These are phyloP conservation scores for Lontra canadensis DNA, from an alignment of 2,113 vertebrate genomes.

Conservation along the genomic window DNA sequence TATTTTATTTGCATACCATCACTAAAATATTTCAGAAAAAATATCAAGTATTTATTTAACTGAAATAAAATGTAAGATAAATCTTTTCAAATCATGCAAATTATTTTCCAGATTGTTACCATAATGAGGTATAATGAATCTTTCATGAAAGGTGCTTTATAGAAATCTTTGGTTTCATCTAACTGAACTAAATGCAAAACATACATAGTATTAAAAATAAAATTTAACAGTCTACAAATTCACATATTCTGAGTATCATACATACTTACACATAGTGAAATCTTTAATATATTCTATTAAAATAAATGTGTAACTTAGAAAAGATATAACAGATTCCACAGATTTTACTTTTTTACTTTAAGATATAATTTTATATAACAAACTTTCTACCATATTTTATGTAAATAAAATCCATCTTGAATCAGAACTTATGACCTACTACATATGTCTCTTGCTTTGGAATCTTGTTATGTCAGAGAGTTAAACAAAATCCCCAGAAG, in stretches of 20 bases:
- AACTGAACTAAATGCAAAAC: not conserved
- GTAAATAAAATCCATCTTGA: conserved; percentile 24
- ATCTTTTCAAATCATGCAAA: not conserved
- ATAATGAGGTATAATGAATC: not conserved
- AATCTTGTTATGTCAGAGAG: not conserved
- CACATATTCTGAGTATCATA: not conserved
- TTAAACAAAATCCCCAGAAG: not conserved
- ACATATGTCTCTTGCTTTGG: not conserved
- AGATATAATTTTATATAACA: not conserved
- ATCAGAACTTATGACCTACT: not conserved
- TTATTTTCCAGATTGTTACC: not conserved
- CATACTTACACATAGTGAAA: not conserved
- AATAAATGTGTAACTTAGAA: not conserved
- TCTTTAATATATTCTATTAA: not conserved
- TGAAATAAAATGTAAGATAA: conserved; percentile 1
- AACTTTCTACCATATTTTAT: not conserved
- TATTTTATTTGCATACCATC: conserved; percentile 7
- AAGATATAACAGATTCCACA: not conserved
- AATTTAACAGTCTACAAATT: not conserved
- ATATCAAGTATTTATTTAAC: not conserved
- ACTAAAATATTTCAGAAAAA: not conserved
- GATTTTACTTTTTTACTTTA: conserved; percentile 29
- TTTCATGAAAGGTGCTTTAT: not conserved
- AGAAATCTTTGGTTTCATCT: not conserved
- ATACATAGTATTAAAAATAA: not conserved